Base-by-base conservation (phyloP, 2,113 vertebrate genomes). In the Tragelaphus buxtoni region DNA sequence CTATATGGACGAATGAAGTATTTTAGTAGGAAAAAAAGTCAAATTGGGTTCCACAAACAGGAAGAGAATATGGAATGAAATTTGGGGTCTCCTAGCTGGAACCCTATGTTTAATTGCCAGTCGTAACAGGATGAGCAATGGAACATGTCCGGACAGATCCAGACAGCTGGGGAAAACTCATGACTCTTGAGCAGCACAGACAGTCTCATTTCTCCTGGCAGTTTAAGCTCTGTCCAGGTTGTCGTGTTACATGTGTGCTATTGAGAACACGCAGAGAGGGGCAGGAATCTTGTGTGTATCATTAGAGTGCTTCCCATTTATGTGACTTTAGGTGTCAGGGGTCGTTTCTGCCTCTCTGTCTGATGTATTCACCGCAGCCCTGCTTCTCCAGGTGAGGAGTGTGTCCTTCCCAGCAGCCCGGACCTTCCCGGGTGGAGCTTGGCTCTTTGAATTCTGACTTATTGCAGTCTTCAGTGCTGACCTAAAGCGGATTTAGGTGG, bases 381-480 rank as follows among this genome's bases (percentile, higher is more conserved):
- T 92, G 84, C 93, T 95, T 90, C 51, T 42, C 88, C 96, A 93
- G 96, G 97, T 95, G 85, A 92, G 97, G 97, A 93, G 28, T 61
- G 81, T 95, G 97, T 95, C 96, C 96, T 98, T 98, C 97, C 94
- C 95, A 83, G 95, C 85, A 32, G 91, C 53, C 80, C 84, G 95
- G 58, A 0, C 96, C 94, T 97, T 98, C 96, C 94, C 96, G 81
- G 47, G 76, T 39, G 56, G 42, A 88, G 92, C 91, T 0, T 1
- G 84, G 90, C 95, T 95, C 58, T 55, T 79, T 55, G 79, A 97
- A 88, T 97, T 97, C 96, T 93, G 79, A 96, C 92, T 87, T 96
- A 83, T 90, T 94, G 96, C 42, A 63, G 77, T 95, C 88, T 97
- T 96, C 86, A 60, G 53, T 5, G 10, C 96, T 97, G 96, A 97